Percentiles rank a stretch among this genome's conserved stretches.
phyloP scores from a whole-genome alignment of 2,888 invertebrate genomes.

The Seira ritae region DNA sequence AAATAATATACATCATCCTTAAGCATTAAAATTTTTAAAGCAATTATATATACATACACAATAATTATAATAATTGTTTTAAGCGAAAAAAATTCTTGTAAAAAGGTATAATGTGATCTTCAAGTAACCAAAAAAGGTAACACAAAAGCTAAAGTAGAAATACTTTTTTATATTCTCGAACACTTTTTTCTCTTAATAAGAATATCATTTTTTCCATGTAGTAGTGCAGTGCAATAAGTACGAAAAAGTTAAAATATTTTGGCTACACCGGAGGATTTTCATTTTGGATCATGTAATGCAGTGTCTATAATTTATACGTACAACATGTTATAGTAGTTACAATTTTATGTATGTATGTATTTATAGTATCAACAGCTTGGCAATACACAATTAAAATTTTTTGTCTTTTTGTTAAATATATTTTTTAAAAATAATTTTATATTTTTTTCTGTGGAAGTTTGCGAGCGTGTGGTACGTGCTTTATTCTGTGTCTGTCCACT shows the following conservation, averaged over 20 bases:
- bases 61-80: not conserved
- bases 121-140: conserved; percentile 12
- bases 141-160: conserved; percentile 8
- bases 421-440: conserved; percentile 12
- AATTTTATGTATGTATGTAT: no score
- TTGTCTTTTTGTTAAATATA: conserved; percentile 2
- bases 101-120: not conserved
- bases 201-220: conserved; percentile 11
- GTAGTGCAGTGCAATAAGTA: not conserved
- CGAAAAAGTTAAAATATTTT: not conserved
- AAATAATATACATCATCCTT: not conserved
- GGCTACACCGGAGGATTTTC: not conserved
- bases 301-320: no score
- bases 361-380: conserved; percentile 21
- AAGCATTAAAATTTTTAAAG: not conserved
- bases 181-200: not conserved
- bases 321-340: no score
- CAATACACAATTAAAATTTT: conserved; percentile 17
- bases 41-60: conserved; percentile 8
- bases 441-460: conserved; percentile 14
- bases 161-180: not conserved
- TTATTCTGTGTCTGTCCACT: conserved; percentile 40
- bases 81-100: not conserved
- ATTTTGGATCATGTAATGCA: no score
- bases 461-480: not conserved